Evolutionary conservation across 1,140 invertebrate species (phyloP).

Genomic region (Plodia interpunctella): DNA sequence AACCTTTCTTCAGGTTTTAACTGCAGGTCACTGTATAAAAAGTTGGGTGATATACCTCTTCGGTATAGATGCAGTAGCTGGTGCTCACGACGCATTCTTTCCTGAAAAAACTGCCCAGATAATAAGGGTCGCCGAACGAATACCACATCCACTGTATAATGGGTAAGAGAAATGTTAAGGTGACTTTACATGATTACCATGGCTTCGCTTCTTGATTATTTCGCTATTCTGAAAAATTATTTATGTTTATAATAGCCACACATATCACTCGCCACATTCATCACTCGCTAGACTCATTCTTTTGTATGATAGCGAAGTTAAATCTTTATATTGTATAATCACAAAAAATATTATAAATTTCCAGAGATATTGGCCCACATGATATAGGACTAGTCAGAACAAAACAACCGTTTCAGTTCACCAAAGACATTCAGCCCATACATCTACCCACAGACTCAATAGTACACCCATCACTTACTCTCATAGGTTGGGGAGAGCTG

Average conservation of each 20-base stretch:
- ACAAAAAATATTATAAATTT: conserved; percentile 32
- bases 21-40: conserved; percentile 63
- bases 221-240: too few relatives aligned
- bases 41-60: conserved; percentile 48
- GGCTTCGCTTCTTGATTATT: too few relatives aligned
- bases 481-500: conserved; percentile 67
- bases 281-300: too few relatives aligned
- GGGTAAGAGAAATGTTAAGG: conserved; percentile 38
- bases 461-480: conserved; percentile 35
- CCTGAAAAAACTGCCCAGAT: conserved; percentile 44
- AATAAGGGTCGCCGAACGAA: conserved; percentile 35
- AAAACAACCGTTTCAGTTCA: conserved; percentile 75
- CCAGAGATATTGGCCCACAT: conserved; percentile 65
- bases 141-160: conserved; percentile 65
- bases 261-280: too few relatives aligned
- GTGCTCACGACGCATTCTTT: conserved; percentile 54
- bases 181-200: too few relatives aligned
- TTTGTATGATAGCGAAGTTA: too few relatives aligned
- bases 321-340: too few relatives aligned
- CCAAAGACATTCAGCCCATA: conserved; percentile 76
- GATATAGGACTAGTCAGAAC: conserved; percentile 82
- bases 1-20: conserved; percentile 45
- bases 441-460: conserved; percentile 43
- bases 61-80: conserved; percentile 65
- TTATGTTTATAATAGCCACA: too few relatives aligned